Base-by-base conservation (phyloP, 1,140 invertebrate genomes). In the Drosophila truncata region DNA sequence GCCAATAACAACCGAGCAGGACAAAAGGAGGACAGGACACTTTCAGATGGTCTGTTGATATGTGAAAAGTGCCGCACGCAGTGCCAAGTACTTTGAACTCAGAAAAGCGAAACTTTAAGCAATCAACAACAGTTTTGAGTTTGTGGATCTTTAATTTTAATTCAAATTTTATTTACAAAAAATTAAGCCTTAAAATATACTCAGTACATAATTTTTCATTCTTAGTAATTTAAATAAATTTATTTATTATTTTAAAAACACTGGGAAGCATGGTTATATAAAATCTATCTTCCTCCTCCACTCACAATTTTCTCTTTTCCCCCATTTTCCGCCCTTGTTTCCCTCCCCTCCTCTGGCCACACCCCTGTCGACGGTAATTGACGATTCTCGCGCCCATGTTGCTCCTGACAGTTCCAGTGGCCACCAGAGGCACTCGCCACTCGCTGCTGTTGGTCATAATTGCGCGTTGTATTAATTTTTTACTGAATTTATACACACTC, bases 391-490 rank as follows among this genome's bases (percentile, higher is more conserved):
- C 49, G 73, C 73, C 55, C 69, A 63, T 76, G 71, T 76, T 65
- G 60, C 60, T 64, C 20, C 47, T 70, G 65, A 70, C 69, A 70
- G 54, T 46, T 62, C 46, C 57, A 31, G 33, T 73, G 69, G 46
- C 70, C 70, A 60, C 55, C 31, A 72, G 62, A 39, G 54, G 62
- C 52, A 52, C 57, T 67, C 69, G 44, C 33, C 46, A 23, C 3
- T 29, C 41, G 14, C 39, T 44, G 72, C 62, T 75, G 72, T 69
- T 70, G 74, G 37, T 52, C 65, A 72, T 82, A 81, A 82, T 73
- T 78, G 80, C 52, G n/a, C 52, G 39, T 49, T 44, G 62, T 66
- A 82, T 78, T 82, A 73, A 66, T 64, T 69, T 82, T 82, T 61
- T 72, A 78, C 46, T 55, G 62, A 69, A 69, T 64, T 82, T 66